Base-by-base conservation (phyloP, 2,113 vertebrate species). In the Eidolon helvum region DNA sequence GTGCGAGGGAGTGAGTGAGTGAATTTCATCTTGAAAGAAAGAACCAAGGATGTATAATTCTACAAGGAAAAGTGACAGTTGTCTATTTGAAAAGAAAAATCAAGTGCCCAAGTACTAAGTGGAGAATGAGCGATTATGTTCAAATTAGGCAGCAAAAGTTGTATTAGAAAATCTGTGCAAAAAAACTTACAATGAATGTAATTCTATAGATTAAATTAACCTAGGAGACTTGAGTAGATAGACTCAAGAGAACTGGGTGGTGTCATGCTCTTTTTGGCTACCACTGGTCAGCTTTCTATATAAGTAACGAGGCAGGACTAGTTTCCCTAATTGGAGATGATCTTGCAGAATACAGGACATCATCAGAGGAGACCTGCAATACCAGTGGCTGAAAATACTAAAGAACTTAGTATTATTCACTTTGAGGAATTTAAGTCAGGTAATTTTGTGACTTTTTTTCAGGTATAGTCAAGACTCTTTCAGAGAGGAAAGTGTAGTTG, bases 351-450 rank as follows among this genome's bases (percentile, higher is more conserved):
- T n/a, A 4, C 33, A 79, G 48, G 15, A 22, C 8, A 7, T 85
- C 55, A 21, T 59, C 33, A 61, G 21, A 77, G 28, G n/a, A 83
- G 15, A 78, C 7, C 55, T 65, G 72, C 10, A 65, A 24, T 69
- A 65, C 14, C 48, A 59, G 15, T 84, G n/a, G 10, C 57, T 72
- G 28, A 33, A 84, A 95, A 88, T 50, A 50, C 21, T 21, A 89
- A 84, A 91, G 6, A 1, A 66, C 1, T 19, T 61, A 19, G 26
- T 43, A 24, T 84, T 85, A 77, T 77, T 96, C 18, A 66, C 28
- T 72, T 40, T 63, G 35, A 86, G 59, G 72, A 95, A 78, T 88
- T 80, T 71, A 86, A 96, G 43, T 82, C 35, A 89, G 66, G 65
- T 19, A 55, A 24, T 75, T 92, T 90, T 91, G 33, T 63, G 26